Evolutionary conservation across 2,113 vertebrate species (phyloP).

Genomic region (Mirounga angustirostris): DNA sequence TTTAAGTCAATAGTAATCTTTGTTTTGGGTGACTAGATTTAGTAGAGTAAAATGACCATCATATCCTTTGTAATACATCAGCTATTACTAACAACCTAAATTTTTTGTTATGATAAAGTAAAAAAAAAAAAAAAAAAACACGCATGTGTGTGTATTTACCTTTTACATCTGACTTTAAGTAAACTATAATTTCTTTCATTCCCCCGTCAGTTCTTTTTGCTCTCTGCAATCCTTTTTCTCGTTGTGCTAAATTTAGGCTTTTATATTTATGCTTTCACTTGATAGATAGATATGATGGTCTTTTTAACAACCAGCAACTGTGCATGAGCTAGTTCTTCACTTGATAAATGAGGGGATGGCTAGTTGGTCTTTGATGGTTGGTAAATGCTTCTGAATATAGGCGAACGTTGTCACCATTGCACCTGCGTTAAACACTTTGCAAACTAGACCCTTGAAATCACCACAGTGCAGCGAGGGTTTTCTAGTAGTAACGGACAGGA

Average conservation of each 20-base stretch:
- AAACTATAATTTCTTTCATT: background rate
- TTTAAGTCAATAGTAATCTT: conserved; percentile 56
- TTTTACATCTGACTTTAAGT: conserved; percentile 11
- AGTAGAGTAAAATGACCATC: conserved; percentile 71
- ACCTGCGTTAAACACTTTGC: conserved; percentile 26
- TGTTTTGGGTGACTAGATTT: conserved; percentile 51
- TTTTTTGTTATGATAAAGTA: background rate
- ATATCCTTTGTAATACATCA: conserved; percentile 67
- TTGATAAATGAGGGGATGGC: conserved; percentile 9
- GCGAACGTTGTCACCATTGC: conserved; percentile 35
- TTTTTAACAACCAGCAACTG: conserved; percentile 68
- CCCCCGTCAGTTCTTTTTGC: background rate
- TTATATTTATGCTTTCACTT: background rate
- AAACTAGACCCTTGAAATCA: conserved; percentile 87
- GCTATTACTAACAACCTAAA: conserved; percentile 2
- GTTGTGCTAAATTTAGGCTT: background rate
- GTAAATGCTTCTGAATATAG: conserved; percentile 66
- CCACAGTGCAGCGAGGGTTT: conserved; percentile 82
- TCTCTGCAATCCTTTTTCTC: background rate
- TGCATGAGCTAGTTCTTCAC: conserved; percentile 75
- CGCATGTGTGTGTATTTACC: background rate
- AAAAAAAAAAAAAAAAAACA: background rate
- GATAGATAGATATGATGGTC: conserved; percentile 70
- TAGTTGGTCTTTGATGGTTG: conserved; percentile 54
- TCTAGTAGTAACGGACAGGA: conserved; percentile 72